These are phyloP conservation scores for Himalopsyche anomala DNA, from an alignment of 2,888 invertebrate genomes.

Conservation along the genomic window DNA sequence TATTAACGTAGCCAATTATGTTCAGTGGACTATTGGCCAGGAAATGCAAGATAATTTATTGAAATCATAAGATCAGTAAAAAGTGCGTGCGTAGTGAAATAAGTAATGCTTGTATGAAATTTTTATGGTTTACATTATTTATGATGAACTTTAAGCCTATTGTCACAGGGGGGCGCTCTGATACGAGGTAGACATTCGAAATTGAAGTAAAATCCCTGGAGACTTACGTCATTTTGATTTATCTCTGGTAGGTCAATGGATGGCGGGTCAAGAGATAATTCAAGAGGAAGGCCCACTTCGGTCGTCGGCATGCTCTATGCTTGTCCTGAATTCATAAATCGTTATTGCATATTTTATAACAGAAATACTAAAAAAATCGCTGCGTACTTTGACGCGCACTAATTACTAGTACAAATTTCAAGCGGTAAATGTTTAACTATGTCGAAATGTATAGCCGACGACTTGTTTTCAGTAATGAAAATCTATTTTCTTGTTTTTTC, in stretches of 20 bases:
- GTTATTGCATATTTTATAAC: not conserved
- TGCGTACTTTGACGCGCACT: not conserved
- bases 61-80: not conserved
- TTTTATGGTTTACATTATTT: too few relatives aligned
- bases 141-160: not conserved
- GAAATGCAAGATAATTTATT: too few relatives aligned
- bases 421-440: not conserved
- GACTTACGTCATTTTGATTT: constrained; percentile 59
- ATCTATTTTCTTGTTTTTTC: not conserved
- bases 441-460: not conserved
- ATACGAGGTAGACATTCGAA: constrained; percentile 20
- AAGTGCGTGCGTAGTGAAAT: not conserved
- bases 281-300: constrained; percentile 57
- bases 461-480: not conserved
- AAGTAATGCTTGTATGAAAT: not conserved
- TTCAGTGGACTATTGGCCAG: too few relatives aligned
- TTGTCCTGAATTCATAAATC: constrained; percentile 48
- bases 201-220: constrained; percentile 5
- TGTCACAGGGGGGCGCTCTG: constrained; percentile 44
- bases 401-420: not conserved
- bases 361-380: not conserved
- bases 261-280: constrained; percentile 55
- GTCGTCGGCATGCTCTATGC: constrained; percentile 55
- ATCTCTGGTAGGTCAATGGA: constrained; percentile 50
- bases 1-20: too few relatives aligned